Evolutionary conservation across 2,113 vertebrate species (phyloP), one percentile per base, ranked within the genome.

Genomic region (Addax nasomaculatus): DNA sequence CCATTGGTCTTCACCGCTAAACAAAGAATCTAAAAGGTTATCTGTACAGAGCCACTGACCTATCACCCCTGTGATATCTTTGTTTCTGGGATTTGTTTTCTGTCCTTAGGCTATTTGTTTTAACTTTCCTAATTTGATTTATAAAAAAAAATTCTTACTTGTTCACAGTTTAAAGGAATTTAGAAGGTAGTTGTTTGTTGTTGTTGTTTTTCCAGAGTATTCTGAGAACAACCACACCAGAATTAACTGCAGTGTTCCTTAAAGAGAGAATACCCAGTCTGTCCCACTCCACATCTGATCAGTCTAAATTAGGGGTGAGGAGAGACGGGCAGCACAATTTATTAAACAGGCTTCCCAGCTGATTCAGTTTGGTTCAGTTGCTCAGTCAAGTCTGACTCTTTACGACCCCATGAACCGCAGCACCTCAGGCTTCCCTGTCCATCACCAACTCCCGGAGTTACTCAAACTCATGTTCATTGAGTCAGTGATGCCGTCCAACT

Each of bases 1-100:
- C 79, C 21, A 55, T 78, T 88, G 17, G 5, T 81, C 96, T 88
- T 93, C 92, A 30, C 27, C n/a, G 49, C 30, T 51, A 92, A 92
- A 39, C 43, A 73, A n/a, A 86, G 51, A 73, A 84, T 55, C 21
- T n/a, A 57, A 93, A 84, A 39, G 13, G 0, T 86, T 67, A 21
- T 17, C 51, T 92, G 11, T 73, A 3, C 76, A 55, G 21, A 19
- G 27, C 1, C 33, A 16, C 60, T 53, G 0, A 29, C 14, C 2
- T 8, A 39, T 89, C 76, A n/a, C 27, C 2, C 47, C 29, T 87
- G 36, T 84, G 47, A 21, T 81, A 5, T 45, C 47, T 94, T 86
- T 86, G 29, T 86, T 36, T 21, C 3, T 83, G n/a, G 0, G 89
- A 5, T 83, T 23, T 92, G 3, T 81, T 94, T 93, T 79, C 33